Conservation (phyloP, 2,797 vertebrate species). For the Crax fasciolata region DNA sequence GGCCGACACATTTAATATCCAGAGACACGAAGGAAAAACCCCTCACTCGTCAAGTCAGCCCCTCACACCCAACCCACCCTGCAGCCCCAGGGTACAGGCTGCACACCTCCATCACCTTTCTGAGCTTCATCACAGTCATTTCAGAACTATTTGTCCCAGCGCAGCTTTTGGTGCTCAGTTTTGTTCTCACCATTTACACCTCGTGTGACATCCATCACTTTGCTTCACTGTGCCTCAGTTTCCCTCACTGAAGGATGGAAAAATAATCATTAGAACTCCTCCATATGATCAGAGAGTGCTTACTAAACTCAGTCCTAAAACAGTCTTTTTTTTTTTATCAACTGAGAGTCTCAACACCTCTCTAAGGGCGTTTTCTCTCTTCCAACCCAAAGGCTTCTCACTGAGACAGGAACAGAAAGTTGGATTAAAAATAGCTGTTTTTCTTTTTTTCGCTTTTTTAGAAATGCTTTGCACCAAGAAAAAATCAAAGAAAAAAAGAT, state of each 20-base stretch:
- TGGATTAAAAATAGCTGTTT: background rate
- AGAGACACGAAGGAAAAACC: background rate
- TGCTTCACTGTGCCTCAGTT: background rate
- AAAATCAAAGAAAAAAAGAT: conserved; percentile 35
- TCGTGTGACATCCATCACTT: background rate
- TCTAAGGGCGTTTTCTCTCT: background rate
- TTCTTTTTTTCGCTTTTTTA: background rate
- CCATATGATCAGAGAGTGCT: background rate
- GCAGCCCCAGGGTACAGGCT: no score
- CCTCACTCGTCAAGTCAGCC: background rate
- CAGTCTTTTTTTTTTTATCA: rapidly evolving
- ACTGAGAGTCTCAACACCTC: background rate
- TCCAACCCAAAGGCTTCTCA: background rate
- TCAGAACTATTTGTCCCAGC: background rate
- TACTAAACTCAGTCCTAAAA: background rate
- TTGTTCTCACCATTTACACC: background rate
- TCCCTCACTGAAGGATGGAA: background rate
- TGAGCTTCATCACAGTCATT: background rate
- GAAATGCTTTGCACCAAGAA: conserved; percentile 2
- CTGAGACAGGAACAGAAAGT: background rate
- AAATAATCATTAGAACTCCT: background rate
- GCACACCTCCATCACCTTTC: background rate
- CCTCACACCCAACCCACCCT: no score
- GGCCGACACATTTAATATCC: background rate
- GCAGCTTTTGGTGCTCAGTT: background rate